Evolutionary conservation across 2,888 invertebrate species (phyloP).

Genomic region (Mythimna loreyi): DNA sequence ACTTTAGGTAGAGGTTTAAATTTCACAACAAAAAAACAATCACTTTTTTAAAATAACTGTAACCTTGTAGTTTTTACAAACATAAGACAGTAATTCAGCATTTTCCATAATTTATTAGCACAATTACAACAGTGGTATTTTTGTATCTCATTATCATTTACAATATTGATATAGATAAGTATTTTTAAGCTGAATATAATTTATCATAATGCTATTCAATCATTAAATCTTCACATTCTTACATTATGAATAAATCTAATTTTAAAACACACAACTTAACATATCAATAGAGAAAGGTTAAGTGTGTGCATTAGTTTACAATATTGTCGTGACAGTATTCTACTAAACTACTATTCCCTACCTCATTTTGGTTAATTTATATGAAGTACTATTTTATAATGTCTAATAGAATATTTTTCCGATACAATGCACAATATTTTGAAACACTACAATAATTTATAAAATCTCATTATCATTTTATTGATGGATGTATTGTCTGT

Average conservation of each 20-base stretch:
- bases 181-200: slow-evolving; percentile 20
- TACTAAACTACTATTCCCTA: slow-evolving; percentile 60
- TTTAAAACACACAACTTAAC: slow-evolving; percentile 61
- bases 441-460: neutral
- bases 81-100: slow-evolving; percentile 1
- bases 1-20: neutral
- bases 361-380: slow-evolving; percentile 63
- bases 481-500: slow-evolving; percentile 2
- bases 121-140: slow-evolving; percentile 25
- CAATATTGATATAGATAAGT: slow-evolving; percentile 25
- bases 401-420: slow-evolving; percentile 25
- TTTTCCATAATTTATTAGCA: slow-evolving; percentile 36
- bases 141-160: slow-evolving; percentile 45
- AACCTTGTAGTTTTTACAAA: slow-evolving; percentile 2
- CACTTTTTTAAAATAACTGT: neutral
- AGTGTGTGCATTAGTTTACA: slow-evolving; percentile 66
- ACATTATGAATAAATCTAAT: slow-evolving; percentile 49
- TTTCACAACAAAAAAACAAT: neutral
- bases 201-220: slow-evolving; percentile 50
- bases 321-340: slow-evolving; percentile 65
- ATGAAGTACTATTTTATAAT: slow-evolving; percentile 39
- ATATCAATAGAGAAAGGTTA: slow-evolving; percentile 64
- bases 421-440: neutral
- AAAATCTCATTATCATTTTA: slow-evolving; percentile 18
- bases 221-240: slow-evolving; percentile 49